phyloP scores from a whole-genome alignment of 2,113 vertebrate genomes.

The Pituophis catenifer region DNA sequence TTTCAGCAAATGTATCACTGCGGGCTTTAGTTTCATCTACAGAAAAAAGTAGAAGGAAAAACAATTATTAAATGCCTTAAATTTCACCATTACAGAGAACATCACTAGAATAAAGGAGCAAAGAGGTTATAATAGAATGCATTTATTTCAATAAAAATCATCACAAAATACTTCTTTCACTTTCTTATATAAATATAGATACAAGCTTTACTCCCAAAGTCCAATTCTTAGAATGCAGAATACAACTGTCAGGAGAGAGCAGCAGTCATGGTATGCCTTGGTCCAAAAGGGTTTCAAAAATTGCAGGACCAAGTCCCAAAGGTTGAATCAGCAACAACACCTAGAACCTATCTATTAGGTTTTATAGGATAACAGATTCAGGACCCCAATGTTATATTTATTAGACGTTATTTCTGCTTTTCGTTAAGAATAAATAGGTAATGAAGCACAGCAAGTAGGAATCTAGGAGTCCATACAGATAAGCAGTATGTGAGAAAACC shows the following conservation, averaged over 20 bases:
- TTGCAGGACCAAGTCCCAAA: background rate
- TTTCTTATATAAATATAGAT: constrained; percentile 7
- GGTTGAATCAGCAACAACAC: background rate
- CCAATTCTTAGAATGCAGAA: background rate
- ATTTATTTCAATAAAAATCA: background rate
- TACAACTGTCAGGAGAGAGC: background rate
- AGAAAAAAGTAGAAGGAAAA: constrained; percentile 51
- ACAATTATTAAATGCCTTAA: constrained; percentile 19
- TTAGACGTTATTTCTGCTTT: background rate
- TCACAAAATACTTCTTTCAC: constrained; percentile 29
- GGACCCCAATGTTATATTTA: background rate
- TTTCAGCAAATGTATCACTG: constrained; percentile 86
- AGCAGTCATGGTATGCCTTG: background rate
- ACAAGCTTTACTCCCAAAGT: background rate
- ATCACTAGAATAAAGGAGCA: constrained; percentile 12
- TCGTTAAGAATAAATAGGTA: background rate
- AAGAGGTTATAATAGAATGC: background rate
- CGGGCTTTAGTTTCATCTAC: constrained; percentile 85
- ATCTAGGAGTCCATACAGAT: background rate
- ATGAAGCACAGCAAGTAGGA: background rate
- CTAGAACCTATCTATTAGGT: background rate
- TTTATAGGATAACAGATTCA: background rate
- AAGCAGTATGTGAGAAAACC: background rate
- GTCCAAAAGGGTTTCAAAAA: background rate
- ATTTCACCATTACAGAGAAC: background rate